phyloP scores from a whole-genome alignment of 2,888 invertebrate genomes.

The Sesia apiformis region DNA sequence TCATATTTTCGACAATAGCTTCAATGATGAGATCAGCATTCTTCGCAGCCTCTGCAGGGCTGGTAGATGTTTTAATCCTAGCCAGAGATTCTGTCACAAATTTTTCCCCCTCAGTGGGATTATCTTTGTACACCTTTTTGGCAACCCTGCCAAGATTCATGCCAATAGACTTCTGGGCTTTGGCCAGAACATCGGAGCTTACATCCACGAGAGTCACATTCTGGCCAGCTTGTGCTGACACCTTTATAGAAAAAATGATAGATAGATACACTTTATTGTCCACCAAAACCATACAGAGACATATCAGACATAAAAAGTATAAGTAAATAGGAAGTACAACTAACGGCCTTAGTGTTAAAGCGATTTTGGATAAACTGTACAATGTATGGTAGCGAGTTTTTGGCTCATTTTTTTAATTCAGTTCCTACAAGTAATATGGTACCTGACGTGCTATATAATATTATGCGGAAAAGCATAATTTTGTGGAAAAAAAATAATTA shows the following conservation, averaged over 20 bases:
- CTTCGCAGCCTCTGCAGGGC: slow-evolving; percentile 76
- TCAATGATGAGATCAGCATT: slow-evolving; percentile 86
- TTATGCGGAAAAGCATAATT: too few relatives aligned
- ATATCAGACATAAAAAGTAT: neutral
- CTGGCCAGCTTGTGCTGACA: slow-evolving; percentile 88
- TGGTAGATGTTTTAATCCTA: slow-evolving; percentile 77
- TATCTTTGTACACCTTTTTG: slow-evolving; percentile 83
- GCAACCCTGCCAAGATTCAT: slow-evolving; percentile 83
- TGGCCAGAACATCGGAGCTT: slow-evolving; percentile 80
- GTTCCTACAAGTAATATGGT: too few relatives aligned
- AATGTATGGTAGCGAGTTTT: too few relatives aligned
- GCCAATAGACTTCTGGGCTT: slow-evolving; percentile 81
- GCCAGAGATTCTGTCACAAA: slow-evolving; percentile 78
- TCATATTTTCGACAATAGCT: slow-evolving; percentile 90
- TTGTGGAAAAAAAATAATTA: too few relatives aligned
- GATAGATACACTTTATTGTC: slow-evolving; percentile 41
- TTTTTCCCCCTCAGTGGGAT: slow-evolving; percentile 77
- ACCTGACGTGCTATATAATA: too few relatives aligned
- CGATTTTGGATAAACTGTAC: too few relatives aligned
- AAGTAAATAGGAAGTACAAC: neutral
- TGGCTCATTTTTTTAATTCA: too few relatives aligned
- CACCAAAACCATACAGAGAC: neutral
- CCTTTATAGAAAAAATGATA: slow-evolving; percentile 57
- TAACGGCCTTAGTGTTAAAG: too few relatives aligned
- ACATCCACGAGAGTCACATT: slow-evolving; percentile 88